phyloP scores from a whole-genome alignment of 2,113 vertebrate species.

The Cynoglossus semilaevis region DNA sequence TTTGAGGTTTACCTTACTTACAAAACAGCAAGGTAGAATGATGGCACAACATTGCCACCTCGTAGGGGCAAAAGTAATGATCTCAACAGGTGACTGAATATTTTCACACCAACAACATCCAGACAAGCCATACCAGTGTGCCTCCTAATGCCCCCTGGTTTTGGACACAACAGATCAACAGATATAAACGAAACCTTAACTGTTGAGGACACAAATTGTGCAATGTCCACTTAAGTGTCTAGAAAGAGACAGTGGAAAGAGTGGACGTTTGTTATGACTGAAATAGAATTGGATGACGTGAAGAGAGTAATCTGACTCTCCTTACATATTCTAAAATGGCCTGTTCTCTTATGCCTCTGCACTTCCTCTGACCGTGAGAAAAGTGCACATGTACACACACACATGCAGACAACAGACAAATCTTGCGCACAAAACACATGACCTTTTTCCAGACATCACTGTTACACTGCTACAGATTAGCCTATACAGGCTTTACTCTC shows the following conservation, averaged over 20 bases:
- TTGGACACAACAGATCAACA: too few species aligned
- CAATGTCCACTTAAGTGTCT: background rate
- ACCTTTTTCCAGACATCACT: conserved; percentile 4
- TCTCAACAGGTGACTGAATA: too few species aligned
- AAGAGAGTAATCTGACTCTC: conserved; percentile 25
- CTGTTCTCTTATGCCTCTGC: conserved; percentile 60
- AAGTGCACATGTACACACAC: conserved; percentile 27
- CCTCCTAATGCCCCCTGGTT: too few species aligned
- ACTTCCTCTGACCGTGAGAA: conserved; percentile 71
- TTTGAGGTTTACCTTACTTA: background rate
- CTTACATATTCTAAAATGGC: conserved; percentile 59
- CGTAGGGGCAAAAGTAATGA: too few species aligned
- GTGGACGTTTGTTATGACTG: conserved; percentile 19
- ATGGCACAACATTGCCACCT: background rate
- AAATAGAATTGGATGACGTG: conserved; percentile 31
- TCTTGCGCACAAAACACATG: conserved; percentile 10
- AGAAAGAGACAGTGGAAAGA: conserved; percentile 36
- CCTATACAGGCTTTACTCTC: background rate
- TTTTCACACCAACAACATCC: too few species aligned
- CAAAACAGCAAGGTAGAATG: background rate
- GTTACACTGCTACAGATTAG: too few species aligned
- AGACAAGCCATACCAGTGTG: too few species aligned
- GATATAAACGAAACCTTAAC: too few species aligned
- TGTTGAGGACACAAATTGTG: too few species aligned
- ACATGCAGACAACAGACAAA: background rate